These are phyloP conservation scores for Typhlichthys eigenmanni DNA, from an alignment of 2,797 vertebrate genomes.

Conservation along the genomic window DNA sequence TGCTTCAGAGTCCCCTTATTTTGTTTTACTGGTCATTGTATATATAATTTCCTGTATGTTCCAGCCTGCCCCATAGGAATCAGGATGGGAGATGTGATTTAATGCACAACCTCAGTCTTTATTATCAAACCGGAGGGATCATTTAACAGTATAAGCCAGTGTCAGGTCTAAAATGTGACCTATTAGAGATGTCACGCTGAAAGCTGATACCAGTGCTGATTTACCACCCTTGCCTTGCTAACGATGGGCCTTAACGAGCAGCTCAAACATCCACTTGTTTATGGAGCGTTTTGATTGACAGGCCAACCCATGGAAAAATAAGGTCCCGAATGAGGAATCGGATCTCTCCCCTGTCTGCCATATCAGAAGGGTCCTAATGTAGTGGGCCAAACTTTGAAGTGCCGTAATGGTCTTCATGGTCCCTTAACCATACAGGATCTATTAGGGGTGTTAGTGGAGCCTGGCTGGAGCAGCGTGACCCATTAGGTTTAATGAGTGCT, in stretches of 20 bases:
- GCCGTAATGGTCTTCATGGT: conserved; percentile 76
- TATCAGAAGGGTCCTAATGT: conserved; percentile 60
- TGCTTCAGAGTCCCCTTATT: conserved; percentile 5
- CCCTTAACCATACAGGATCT: conserved; percentile 68
- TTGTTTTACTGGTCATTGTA: conserved; percentile 21
- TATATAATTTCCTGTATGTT: conserved; percentile 34
- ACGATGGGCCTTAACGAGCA: conserved; percentile 66
- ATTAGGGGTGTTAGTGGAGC: conserved; percentile 76
- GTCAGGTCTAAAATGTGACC: conserved; percentile 81
- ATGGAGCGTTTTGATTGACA: conserved; percentile 66
- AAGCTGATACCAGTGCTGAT: conserved; percentile 64
- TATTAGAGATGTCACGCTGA: conserved; percentile 80
- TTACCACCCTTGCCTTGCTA: conserved; percentile 61
- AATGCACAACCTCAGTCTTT: conserved; percentile 37
- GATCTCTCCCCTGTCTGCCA: conserved; percentile 62
- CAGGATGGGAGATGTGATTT: conserved; percentile 45
- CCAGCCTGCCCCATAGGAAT: conserved; percentile 20
- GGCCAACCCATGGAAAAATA: conserved; percentile 56
- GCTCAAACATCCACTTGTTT: conserved; percentile 69
- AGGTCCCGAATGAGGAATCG: conserved; percentile 61
- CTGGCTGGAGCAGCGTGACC: conserved; percentile 72
- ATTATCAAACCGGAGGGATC: conserved; percentile 50
- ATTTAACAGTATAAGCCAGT: conserved; percentile 55
- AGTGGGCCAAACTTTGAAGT: conserved; percentile 75
- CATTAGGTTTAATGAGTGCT: conserved; percentile 74